phyloP scores from a whole-genome alignment of 2,113 vertebrate species.

The Columbina picui region DNA sequence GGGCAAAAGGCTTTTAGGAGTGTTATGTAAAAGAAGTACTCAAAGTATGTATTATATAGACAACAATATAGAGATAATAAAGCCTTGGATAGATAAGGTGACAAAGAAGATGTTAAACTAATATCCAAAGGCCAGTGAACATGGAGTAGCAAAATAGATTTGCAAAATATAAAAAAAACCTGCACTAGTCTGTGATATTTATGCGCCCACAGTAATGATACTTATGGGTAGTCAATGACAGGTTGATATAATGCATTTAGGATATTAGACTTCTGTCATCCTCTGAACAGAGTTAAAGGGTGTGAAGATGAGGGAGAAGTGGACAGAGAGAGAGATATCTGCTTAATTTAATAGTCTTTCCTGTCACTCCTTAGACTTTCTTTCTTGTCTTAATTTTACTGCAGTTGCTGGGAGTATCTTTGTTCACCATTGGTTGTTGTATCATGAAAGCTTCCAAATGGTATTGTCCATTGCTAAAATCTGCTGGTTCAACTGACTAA shows the following conservation, averaged over 20 bases:
- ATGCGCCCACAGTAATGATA: neutral
- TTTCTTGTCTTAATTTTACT: neutral
- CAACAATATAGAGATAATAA: neutral
- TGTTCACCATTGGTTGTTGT: neutral
- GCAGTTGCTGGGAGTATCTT: fast-evolving
- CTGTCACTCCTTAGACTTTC: neutral
- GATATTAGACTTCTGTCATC: neutral
- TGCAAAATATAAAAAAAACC: neutral
- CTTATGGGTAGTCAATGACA: fast-evolving
- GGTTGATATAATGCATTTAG: neutral
- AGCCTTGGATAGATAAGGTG: neutral
- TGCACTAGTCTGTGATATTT: neutral
- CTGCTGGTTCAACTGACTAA: neutral
- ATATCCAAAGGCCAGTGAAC: neutral
- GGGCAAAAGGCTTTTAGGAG: neutral
- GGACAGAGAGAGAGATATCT: neutral
- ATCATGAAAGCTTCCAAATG: neutral
- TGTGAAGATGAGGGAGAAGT: neutral
- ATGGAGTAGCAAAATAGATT: neutral
- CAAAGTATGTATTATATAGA: neutral
- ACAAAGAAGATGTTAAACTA: neutral
- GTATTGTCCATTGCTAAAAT: neutral
- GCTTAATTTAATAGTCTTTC: neutral
- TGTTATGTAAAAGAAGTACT: neutral
- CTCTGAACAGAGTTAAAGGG: neutral